Percentiles rank a stretch among this genome's conserved stretches.
Evolutionary conservation across 2,113 vertebrate species (phyloP).

Genomic region (Megaceryle torquata): DNA sequence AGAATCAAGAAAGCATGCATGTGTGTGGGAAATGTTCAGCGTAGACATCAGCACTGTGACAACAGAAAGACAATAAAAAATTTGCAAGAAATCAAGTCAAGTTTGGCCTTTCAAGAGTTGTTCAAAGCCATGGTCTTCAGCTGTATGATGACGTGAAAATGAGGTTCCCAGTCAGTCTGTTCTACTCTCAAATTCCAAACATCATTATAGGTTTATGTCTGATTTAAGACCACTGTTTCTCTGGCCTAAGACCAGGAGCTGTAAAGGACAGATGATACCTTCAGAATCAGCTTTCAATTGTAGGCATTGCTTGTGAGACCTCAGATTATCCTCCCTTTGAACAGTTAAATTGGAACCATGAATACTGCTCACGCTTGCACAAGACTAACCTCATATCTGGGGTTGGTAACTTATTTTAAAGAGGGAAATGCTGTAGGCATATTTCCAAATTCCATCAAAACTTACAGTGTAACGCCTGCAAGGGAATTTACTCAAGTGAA

Average conservation of each 20-base stretch:
- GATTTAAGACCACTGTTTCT: background rate
- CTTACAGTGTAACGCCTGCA: background rate
- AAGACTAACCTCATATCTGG: background rate
- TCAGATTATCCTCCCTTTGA: background rate
- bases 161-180: background rate
- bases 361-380: background rate
- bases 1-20: rapidly evolving
- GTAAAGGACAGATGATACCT: background rate
- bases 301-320: background rate
- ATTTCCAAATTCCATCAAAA: background rate
- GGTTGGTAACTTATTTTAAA: background rate
- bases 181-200: background rate
- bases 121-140: background rate
- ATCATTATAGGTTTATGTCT: rapidly evolving
- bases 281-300: background rate
- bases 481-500: background rate
- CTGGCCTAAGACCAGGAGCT: background rate
- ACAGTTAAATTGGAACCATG: background rate
- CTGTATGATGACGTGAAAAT: background rate
- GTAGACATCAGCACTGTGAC: background rate
- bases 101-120: background rate
- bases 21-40: background rate
- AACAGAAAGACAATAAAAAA: background rate
- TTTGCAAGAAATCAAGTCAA: background rate
- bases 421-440: background rate